A percentile compares a stretch with the other conserved stretches of the same genome.
Conservation (phyloP, 2,888 invertebrate genomes). For the Mythimna impura region DNA sequence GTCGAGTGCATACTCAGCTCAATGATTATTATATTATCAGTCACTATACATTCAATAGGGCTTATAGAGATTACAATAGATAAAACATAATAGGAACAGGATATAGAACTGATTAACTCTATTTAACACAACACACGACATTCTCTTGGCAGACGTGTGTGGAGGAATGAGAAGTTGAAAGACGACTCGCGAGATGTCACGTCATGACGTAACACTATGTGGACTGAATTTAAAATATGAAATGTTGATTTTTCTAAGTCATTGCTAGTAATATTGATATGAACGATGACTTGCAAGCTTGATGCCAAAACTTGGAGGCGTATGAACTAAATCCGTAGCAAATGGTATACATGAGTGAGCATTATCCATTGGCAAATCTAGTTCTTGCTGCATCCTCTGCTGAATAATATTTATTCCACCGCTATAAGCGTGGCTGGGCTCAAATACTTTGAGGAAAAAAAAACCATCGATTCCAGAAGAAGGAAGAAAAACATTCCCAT, state of each 20-base stretch:
- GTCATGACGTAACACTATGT: neutral
- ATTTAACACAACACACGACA: neutral
- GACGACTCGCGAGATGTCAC: neutral
- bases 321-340: conserved; percentile 12
- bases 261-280: conserved; percentile 17
- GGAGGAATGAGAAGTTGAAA: neutral
- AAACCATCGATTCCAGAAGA: no score
- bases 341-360: neutral
- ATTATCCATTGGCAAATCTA: neutral
- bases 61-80: conserved; percentile 27
- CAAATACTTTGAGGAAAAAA: no score
- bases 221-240: neutral
- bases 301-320: neutral
- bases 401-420: neutral
- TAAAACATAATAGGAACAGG: conserved; percentile 17
- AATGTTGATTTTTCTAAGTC: conserved; percentile 9
- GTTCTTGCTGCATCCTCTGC: neutral
- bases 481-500: no score
- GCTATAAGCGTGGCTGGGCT: no score
- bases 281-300: conserved; percentile 21
- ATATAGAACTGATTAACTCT: conserved; percentile 5
- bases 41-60: conserved; percentile 26
- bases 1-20: conserved; percentile 3
- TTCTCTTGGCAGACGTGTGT: neutral
- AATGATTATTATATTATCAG: conserved; percentile 27